phyloP scores from a whole-genome alignment of 2,888 invertebrate species.

The Diadromus collaris region DNA sequence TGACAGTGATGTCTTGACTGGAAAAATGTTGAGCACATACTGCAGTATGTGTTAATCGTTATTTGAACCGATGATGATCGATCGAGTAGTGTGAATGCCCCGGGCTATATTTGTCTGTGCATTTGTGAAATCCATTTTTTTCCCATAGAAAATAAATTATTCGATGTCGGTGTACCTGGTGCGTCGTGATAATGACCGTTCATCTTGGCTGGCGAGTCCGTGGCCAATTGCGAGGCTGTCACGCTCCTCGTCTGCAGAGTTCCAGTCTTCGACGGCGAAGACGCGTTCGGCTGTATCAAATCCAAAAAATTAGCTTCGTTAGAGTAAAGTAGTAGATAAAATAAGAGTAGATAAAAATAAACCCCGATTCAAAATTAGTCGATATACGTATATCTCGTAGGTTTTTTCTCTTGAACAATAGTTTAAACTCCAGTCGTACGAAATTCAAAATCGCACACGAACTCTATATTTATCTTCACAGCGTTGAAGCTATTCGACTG shows the following conservation, averaged over 20 bases:
- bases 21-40: not conserved
- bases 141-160: not conserved
- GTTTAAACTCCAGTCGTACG: too few relatives aligned
- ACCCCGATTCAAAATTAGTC: not conserved
- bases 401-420: not conserved
- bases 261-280: conserved; percentile 87
- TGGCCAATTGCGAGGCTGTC: conserved; percentile 94
- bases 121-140: not conserved
- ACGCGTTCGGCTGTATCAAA: conserved; percentile 79
- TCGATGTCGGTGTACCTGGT: conserved; percentile 72
- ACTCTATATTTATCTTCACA: too few relatives aligned
- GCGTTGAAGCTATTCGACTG: too few relatives aligned
- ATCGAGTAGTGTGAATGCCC: not conserved
- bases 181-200: conserved; percentile 88
- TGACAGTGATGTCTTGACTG: not conserved
- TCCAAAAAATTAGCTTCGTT: conserved; percentile 12
- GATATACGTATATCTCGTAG: not conserved
- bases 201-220: conserved; percentile 94
- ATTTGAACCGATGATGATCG: not conserved
- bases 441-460: too few relatives aligned
- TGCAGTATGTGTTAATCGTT: conserved; percentile 1
- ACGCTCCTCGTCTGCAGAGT: conserved; percentile 95
- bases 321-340: not conserved
- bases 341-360: not conserved
- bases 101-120: not conserved